phyloP scores from a whole-genome alignment of 2,888 invertebrate genomes.

The Flabesymbios commensalis region DNA sequence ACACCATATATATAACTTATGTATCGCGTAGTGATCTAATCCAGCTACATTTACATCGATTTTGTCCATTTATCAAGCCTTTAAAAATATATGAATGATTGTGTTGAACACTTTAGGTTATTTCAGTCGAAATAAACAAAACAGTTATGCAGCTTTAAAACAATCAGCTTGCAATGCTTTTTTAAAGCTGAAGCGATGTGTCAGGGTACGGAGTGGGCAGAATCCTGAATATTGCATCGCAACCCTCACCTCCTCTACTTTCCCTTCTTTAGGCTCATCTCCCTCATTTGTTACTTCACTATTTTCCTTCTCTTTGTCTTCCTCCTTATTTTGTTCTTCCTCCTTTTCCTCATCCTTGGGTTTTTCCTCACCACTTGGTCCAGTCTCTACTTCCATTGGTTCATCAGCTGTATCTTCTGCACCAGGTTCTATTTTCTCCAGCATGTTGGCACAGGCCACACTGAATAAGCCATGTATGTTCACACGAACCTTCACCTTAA shows the following conservation, averaged over 20 bases:
- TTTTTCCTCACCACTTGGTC: conserved; percentile 11
- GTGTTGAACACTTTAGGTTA: too few relatives aligned
- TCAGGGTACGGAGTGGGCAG: neutral
- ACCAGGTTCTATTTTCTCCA: conserved; percentile 48
- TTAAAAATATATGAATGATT: too few relatives aligned
- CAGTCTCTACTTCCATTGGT: conserved; percentile 43
- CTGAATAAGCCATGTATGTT: conserved; percentile 91
- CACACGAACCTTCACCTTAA: conserved; percentile 89
- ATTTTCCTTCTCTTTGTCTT: conserved; percentile 14
- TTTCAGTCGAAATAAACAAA: too few relatives aligned
- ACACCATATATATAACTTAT: too few relatives aligned
- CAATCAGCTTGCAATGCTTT: neutral
- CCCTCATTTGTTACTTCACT: neutral
- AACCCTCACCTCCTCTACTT: neutral
- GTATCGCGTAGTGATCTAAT: neutral
- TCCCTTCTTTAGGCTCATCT: conserved; percentile 1
- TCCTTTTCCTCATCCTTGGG: neutral
- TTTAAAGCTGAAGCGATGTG: neutral
- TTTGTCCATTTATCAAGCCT: too few relatives aligned
- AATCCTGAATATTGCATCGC: neutral
- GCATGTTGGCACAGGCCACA: conserved; percentile 78
- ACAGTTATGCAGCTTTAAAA: neutral
- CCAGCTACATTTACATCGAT: too few relatives aligned
- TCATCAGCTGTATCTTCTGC: conserved; percentile 47
- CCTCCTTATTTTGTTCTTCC: conserved; percentile 7